These are phyloP conservation scores for Drosophila oshimai DNA, from an alignment of 1,140 invertebrate genomes.

Conservation along the genomic window DNA sequence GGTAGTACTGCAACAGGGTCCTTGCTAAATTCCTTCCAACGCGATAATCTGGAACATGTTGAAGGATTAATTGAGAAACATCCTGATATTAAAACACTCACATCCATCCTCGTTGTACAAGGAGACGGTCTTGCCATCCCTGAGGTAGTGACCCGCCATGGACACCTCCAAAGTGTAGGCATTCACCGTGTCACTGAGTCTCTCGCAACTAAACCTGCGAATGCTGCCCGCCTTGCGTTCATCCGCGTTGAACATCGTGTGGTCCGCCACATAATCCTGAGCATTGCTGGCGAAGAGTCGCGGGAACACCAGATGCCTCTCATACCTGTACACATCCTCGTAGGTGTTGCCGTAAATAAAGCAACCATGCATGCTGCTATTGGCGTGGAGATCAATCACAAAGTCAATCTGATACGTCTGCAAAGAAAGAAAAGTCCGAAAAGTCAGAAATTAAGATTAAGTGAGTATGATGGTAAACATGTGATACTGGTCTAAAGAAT, in stretches of 20 bases:
- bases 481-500: background rate
- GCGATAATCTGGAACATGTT: conserved; percentile 84
- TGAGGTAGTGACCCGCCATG: conserved; percentile 91
- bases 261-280: conserved; percentile 91
- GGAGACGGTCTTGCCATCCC: conserved; percentile 86
- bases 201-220: conserved; percentile 88
- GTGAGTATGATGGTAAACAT: background rate
- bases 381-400: conserved; percentile 96
- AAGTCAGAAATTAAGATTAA: background rate
- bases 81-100: conserved; percentile 83
- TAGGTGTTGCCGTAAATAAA: conserved; percentile 98
- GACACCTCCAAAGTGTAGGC: conserved; percentile 94
- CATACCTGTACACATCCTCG: conserved; percentile 93
- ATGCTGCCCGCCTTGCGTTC: conserved; percentile 93
- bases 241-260: conserved; percentile 96
- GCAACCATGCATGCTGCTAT: conserved; percentile 94
- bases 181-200: conserved; percentile 89
- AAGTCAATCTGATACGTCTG: conserved; percentile 93
- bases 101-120: conserved; percentile 95
- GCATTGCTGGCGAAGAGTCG: conserved; percentile 93
- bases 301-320: conserved; percentile 93
- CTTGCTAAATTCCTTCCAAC: conserved; percentile 90
- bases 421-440: conserved; percentile 54
- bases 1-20: conserved; percentile 92
- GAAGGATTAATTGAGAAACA: background rate